A percentile compares a stretch with the other conserved stretches of the same genome.
phyloP scores from a whole-genome alignment of 2,113 vertebrate species.

The Meleagris gallopavo region DNA sequence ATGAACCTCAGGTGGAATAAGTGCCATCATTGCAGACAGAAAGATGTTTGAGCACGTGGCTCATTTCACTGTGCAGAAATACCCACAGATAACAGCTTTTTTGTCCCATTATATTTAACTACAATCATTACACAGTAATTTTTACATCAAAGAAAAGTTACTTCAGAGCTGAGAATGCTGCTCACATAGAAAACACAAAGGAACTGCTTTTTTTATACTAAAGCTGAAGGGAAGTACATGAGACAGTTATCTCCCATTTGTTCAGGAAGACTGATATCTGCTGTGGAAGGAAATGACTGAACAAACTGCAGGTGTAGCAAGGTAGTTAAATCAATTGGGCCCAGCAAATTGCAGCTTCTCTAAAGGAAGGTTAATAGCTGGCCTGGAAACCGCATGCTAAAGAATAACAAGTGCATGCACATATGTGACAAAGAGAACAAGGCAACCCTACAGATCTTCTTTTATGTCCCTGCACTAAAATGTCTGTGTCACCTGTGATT shows the following conservation, averaged over 20 bases:
- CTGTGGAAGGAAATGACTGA: not conserved
- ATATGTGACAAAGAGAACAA: not conserved
- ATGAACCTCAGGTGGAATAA: not conserved
- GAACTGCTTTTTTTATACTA: not conserved
- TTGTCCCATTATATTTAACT: not conserved
- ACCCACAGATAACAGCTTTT: not conserved
- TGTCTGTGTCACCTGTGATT: not conserved
- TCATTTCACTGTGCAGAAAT: not conserved
- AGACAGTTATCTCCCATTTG: not conserved
- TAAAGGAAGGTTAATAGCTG: not conserved
- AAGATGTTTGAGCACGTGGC: accelerated
- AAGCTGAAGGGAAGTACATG: not conserved
- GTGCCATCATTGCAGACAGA: not conserved
- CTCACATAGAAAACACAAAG: not conserved
- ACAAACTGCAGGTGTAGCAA: not conserved
- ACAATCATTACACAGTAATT: not conserved
- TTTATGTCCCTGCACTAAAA: not conserved
- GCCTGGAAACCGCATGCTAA: not conserved
- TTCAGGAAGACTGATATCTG: not conserved
- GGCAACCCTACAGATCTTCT: not conserved
- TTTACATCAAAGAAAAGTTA: not conserved
- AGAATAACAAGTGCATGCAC: not conserved
- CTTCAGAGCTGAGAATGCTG: not conserved
- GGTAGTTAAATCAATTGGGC: not conserved
- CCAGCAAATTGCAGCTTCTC: not conserved